Conservation (phyloP, 2,113 vertebrate species). For the Leptobrachium ailaonicum region DNA sequence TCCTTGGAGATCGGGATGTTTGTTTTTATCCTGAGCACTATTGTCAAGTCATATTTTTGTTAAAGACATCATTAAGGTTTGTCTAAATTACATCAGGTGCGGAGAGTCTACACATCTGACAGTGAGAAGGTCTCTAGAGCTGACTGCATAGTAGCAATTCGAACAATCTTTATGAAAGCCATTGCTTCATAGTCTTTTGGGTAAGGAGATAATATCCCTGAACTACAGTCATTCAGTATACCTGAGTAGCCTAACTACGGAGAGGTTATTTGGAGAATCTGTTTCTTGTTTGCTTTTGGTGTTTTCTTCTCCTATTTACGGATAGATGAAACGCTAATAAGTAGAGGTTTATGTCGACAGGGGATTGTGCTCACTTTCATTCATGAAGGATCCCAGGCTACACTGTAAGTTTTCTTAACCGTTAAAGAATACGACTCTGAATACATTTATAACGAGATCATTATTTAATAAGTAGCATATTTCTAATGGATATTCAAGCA, state of each 20-base stretch:
- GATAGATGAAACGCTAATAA: conserved; percentile 15
- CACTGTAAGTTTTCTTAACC: background rate
- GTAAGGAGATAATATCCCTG: conserved; percentile 31
- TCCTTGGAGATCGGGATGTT: conserved; percentile 42
- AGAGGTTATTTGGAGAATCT: conserved; percentile 26
- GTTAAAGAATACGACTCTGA: too few species aligned
- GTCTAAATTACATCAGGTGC: conserved; percentile 44
- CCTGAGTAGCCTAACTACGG: conserved; percentile 14
- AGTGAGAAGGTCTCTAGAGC: conserved; percentile 44
- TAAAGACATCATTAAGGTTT: conserved; percentile 50
- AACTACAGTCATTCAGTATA: conserved; percentile 28
- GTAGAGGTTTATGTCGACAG: background rate
- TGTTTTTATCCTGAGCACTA: conserved; percentile 40
- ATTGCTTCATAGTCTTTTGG: conserved; percentile 39
- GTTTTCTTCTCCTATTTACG: background rate
- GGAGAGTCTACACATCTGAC: conserved; percentile 42
- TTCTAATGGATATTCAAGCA: too few species aligned
- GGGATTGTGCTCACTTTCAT: background rate
- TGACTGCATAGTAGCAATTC: conserved; percentile 40
- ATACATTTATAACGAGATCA: too few species aligned
- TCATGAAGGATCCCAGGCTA: background rate
- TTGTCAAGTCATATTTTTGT: conserved; percentile 50
- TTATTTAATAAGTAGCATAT: too few species aligned
- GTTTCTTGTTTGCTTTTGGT: conserved; percentile 24
- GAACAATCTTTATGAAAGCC: conserved; percentile 46